These are phyloP conservation scores for Drosophila yakuba DNA, from an alignment of 1,140 invertebrate species.

Conservation along the genomic window DNA sequence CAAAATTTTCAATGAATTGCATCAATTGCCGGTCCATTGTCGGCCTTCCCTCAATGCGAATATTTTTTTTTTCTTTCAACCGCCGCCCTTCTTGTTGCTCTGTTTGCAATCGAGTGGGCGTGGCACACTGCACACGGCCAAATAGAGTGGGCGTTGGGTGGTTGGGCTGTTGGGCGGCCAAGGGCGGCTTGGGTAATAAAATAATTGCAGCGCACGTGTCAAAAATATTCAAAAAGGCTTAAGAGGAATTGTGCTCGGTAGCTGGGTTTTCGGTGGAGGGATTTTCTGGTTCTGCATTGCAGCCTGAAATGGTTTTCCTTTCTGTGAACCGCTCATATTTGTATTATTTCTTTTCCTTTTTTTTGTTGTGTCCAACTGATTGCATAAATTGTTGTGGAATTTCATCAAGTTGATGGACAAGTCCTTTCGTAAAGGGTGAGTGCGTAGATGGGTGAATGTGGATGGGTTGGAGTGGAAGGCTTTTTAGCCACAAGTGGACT, in stretches of 20 bases:
- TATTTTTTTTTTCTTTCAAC: constrained; percentile 8
- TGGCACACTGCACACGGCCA: constrained; percentile 56
- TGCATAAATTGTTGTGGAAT: constrained; percentile 82
- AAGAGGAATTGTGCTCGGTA: constrained; percentile 46
- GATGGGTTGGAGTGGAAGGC: constrained; percentile 1
- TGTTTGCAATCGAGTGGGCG: constrained; percentile 65
- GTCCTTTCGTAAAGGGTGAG: constrained; percentile 9
- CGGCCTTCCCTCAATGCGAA: constrained; percentile 19
- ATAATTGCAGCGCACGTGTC: constrained; percentile 84
- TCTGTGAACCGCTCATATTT: constrained; percentile 25
- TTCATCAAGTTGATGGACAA: constrained; percentile 44
- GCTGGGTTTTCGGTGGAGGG: constrained; percentile 1
- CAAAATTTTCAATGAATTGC: constrained; percentile 81
- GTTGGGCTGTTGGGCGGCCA: constrained; percentile 1
- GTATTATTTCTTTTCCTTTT: constrained; percentile 31
- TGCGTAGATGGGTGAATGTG: neutral
- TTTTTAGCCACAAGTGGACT: neutral
- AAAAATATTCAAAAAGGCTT: constrained; percentile 84
- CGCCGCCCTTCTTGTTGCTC: constrained; percentile 16
- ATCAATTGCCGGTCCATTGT: constrained; percentile 81
- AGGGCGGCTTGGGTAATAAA: constrained; percentile 73
- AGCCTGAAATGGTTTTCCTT: constrained; percentile 46
- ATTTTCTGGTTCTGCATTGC: constrained; percentile 23
- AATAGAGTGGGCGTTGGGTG: constrained; percentile 17
- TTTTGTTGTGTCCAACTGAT: constrained; percentile 67